Conservation (phyloP, 2,888 invertebrate genomes). For the Sicus ferrugineus region DNA sequence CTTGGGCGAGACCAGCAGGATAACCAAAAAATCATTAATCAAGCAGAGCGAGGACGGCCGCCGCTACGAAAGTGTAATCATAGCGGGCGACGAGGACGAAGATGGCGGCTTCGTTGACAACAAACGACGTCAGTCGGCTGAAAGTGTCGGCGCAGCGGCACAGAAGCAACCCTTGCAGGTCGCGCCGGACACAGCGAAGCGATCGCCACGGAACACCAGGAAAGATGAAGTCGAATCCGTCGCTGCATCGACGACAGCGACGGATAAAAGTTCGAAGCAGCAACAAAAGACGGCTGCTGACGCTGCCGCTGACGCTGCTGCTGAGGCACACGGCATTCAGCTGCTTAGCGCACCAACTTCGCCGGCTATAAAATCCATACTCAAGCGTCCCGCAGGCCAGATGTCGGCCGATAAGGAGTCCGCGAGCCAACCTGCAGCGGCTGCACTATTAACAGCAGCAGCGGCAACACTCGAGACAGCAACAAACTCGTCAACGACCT, state of each 20-base stretch:
- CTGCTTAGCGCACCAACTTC: conserved; percentile 52
- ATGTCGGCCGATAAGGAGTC: conserved; percentile 51
- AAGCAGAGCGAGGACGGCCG: conserved; percentile 60
- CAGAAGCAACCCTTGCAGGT: conserved; percentile 49
- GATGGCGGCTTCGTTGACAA: background rate
- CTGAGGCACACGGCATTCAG: background rate
- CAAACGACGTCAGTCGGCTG: conserved; percentile 17
- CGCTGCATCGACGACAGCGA: background rate
- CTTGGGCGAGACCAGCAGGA: conserved; percentile 66
- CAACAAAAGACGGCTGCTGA: conserved; percentile 2
- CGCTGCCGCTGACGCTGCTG: background rate
- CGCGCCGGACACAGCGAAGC: too few relatives aligned
- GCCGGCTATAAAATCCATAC: conserved; percentile 68
- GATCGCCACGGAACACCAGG: conserved; percentile 53
- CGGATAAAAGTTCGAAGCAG: conserved; percentile 22
- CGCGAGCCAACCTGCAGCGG: conserved; percentile 26
- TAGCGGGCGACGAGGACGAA: conserved; percentile 36
- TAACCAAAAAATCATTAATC: conserved; percentile 61
- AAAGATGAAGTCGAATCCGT: conserved; percentile 33
- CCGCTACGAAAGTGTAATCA: conserved; percentile 65
- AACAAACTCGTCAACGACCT: conserved; percentile 22
- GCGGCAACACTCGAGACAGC: conserved; percentile 24
- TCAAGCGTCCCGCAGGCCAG: conserved; percentile 67
- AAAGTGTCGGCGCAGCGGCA: background rate
- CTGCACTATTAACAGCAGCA: conserved; percentile 20